phyloP scores from a whole-genome alignment of 2,888 invertebrate species.

The Cryptosula pallasiana region DNA sequence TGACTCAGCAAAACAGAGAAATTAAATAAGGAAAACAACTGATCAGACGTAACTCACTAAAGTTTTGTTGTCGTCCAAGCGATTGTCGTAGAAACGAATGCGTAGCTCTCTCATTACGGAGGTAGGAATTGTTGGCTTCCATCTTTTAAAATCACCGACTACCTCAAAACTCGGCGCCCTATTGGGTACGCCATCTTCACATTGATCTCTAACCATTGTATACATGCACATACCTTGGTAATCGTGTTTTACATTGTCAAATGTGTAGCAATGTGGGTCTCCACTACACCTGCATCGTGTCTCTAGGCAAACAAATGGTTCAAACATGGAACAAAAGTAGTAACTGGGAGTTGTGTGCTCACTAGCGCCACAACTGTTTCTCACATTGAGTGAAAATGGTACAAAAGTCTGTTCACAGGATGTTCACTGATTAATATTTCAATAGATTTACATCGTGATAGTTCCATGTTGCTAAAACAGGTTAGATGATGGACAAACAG shows the following conservation, averaged over 20 bases:
- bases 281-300: constrained; percentile 41
- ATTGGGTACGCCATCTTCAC: constrained; percentile 29
- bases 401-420: no score
- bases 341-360: no score
- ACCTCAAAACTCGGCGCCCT: constrained; percentile 32
- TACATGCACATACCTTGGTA: constrained; percentile 43
- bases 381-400: no score
- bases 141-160: constrained; percentile 3
- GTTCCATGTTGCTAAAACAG: background rate
- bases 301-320: background rate
- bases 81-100: background rate
- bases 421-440: no score
- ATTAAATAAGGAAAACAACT: no score
- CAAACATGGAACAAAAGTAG: no score
- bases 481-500: background rate
- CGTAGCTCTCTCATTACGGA: background rate
- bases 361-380: no score
- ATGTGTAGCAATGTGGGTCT: constrained; percentile 44
- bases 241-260: constrained; percentile 35
- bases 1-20: no score
- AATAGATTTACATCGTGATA: no score
- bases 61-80: background rate
- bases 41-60: no score
- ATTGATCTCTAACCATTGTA: constrained; percentile 38
- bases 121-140: background rate